phyloP scores from a whole-genome alignment of 2,888 invertebrate species.

The Ferrisia virgata region DNA sequence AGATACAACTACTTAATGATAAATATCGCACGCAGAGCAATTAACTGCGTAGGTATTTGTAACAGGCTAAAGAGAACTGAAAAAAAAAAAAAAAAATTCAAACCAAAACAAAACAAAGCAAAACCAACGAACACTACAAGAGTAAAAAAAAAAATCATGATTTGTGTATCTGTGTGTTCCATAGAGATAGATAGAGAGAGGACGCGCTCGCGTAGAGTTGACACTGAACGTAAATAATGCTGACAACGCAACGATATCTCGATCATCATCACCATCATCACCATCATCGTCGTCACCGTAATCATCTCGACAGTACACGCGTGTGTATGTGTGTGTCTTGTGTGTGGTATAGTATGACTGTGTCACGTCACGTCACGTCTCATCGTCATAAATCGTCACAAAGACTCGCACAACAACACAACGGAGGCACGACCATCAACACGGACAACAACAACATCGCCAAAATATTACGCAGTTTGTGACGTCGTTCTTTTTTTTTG shows the following conservation, averaged over 20 bases:
- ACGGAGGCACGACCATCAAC: not conserved
- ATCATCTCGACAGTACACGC: not conserved
- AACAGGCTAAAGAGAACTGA: not conserved
- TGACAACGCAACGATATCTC: not conserved
- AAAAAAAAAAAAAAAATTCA: not conserved
- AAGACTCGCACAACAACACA: not conserved
- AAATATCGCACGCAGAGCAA: not conserved
- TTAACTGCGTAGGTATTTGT: too few species aligned
- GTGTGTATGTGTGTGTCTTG: not conserved
- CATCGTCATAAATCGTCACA: not conserved
- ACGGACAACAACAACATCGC: not conserved
- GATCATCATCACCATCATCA: not conserved
- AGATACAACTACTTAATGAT: not conserved
- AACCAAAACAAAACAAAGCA: not conserved
- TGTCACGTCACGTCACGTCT: not conserved
- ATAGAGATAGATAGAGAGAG: too few species aligned
- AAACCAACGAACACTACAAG: not conserved
- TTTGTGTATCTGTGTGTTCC: constrained; percentile 25
- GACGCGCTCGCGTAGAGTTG: not conserved
- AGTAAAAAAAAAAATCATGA: constrained; percentile 9
- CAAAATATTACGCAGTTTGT: not conserved
- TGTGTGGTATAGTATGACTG: not conserved
- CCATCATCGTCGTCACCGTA: too few species aligned
- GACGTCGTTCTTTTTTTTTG: not conserved
- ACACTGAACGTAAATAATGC: not conserved